Base-by-base conservation (phyloP, 2,888 invertebrate genomes). In the Bursaphelenchus okinawaensis region DNA sequence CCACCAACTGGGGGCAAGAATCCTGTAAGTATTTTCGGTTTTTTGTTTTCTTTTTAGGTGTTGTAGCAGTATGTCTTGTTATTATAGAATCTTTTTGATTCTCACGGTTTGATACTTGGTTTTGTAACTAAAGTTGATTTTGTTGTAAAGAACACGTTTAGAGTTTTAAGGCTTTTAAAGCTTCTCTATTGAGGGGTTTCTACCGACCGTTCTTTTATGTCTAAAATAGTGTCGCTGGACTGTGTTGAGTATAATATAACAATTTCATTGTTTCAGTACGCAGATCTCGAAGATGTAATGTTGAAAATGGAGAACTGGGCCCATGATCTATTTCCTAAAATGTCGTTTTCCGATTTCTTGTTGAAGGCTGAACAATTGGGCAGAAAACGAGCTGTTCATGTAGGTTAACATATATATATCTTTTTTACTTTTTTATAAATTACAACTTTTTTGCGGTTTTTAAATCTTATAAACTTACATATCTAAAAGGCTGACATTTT, bases 251-350 rank as follows among this genome's bases (percentile, higher is more conserved):
- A 54, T 19, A 8, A 54, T n/a, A 12, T n/a, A n/a, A 54, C 22
- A 22, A 23, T 12, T 23, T 2, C 9, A 23, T 27, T 24, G 12
- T 70, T 73, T 8, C 67, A 94, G 84, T 88, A 88, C 72, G 87
- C 89, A 59, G 93, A 95, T 84, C 84, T 96, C 50, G 88, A 90
- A 75, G 84, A 88, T 68, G 85, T 94, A 0, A 87, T 96, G 85
- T 89, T 89, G 62, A 89, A 88, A 65, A 83, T 94, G 62, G 91
- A 94, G 78, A 92, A 94, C 82, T 96, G 95, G 95, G 90, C 90
- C 0, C 93, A 94, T 84, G 87, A 93, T 58, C 84, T 96, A 71
- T 93, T 89, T 84, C 94, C 95, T 0, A 91, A 90, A 81, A 89
- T 90, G 81, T 87, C 89, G 16, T 95, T 94, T 84, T 90, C 90